These are phyloP conservation scores for Dorcus hopei DNA, from an alignment of 2,888 invertebrate genomes.

Conservation along the genomic window DNA sequence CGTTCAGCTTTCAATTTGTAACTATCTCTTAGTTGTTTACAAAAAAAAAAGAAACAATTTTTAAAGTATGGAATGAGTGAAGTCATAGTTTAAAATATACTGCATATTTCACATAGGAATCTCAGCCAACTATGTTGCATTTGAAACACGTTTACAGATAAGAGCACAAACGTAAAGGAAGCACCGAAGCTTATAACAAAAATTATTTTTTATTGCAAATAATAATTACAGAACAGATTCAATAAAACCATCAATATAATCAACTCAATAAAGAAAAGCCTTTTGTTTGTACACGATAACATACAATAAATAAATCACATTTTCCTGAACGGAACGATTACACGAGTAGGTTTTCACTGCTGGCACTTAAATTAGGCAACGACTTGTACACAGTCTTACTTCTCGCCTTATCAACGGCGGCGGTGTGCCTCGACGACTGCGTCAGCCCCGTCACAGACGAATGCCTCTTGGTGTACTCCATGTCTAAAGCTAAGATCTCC, in stretches of 20 bases:
- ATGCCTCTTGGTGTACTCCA: slow-evolving; percentile 44
- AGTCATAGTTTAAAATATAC: too few species aligned
- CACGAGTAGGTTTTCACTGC: slow-evolving; percentile 62
- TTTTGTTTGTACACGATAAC: slow-evolving; percentile 12
- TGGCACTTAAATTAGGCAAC: slow-evolving; percentile 70
- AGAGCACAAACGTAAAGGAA: neutral
- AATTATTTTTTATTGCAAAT: slow-evolving; percentile 12
- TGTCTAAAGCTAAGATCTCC: slow-evolving; percentile 53
- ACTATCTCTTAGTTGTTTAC: too few species aligned
- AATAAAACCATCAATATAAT: slow-evolving; percentile 11
- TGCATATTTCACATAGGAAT: too few species aligned
- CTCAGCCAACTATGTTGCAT: too few species aligned
- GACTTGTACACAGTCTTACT: slow-evolving; percentile 55
- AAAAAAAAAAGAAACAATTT: too few species aligned
- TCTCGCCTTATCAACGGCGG: slow-evolving; percentile 30
- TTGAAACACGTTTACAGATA: too few species aligned
- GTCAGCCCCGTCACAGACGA: slow-evolving; percentile 39
- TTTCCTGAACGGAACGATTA: slow-evolving; percentile 29
- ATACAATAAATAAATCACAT: slow-evolving; percentile 17
- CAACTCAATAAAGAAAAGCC: slow-evolving; percentile 8
- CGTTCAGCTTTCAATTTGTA: too few species aligned
- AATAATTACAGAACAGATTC: slow-evolving; percentile 14
- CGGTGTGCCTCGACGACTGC: slow-evolving; percentile 34
- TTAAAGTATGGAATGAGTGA: too few species aligned
- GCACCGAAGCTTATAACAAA: slow-evolving; percentile 4